Conservation (phyloP, 2,888 invertebrate genomes). For the Ophion costatus region DNA sequence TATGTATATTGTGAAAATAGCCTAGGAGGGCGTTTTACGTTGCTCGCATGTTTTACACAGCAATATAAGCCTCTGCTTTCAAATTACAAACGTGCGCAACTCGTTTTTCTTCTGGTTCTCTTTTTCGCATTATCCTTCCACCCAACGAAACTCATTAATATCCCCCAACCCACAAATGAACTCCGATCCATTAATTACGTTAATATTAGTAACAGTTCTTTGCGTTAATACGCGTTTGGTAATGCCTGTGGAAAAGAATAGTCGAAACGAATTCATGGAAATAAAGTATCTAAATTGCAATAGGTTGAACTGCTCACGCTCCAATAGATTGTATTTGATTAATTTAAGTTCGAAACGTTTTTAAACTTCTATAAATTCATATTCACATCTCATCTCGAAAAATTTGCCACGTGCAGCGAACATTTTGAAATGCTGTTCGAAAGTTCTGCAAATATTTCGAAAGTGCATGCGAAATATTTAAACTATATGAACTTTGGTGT, state of each 20-base stretch:
- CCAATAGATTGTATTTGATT: no score
- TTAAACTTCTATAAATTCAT: no score
- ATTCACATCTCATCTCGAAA: no score
- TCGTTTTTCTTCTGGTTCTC: slow-evolving; percentile 16
- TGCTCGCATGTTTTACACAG: slow-evolving; percentile 25
- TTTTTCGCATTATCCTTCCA: slow-evolving; percentile 5
- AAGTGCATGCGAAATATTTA: no score
- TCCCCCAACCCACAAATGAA: not conserved
- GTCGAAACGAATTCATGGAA: not conserved
- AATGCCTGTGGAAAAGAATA: not conserved
- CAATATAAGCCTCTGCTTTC: slow-evolving; percentile 30
- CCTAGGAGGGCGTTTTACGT: slow-evolving; percentile 37
- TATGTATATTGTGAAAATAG: slow-evolving; percentile 19
- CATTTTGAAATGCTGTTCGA: no score
- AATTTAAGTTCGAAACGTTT: no score
- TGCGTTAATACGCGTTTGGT: not conserved
- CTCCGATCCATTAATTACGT: not conserved
- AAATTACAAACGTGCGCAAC: slow-evolving; percentile 33
- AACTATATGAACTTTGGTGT: no score
- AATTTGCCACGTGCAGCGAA: no score
- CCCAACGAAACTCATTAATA: slow-evolving; percentile 11
- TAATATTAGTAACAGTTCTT: not conserved
- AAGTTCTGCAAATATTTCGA: no score
- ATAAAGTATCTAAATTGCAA: no score
- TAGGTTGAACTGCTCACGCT: no score